Conservation (phyloP, 2,888 invertebrate species). For the Sipunculus nudus region DNA sequence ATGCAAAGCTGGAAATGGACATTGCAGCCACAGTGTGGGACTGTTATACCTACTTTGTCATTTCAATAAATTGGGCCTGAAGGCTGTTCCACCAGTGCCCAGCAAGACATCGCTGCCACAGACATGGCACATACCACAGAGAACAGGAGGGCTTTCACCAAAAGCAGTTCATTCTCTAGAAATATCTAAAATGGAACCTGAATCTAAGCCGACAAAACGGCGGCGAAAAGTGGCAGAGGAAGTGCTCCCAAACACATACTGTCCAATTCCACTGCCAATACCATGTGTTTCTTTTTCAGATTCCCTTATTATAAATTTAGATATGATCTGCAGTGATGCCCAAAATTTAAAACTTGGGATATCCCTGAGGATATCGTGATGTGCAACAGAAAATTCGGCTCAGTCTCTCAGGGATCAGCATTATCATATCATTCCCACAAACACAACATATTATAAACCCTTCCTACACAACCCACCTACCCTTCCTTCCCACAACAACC, state of each 20-base stretch:
- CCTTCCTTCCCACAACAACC: not conserved
- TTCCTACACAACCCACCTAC: not conserved
- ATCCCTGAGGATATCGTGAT: not conserved
- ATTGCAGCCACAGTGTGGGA: no score
- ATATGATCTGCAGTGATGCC: not conserved
- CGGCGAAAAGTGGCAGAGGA: not conserved
- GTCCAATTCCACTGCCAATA: not conserved
- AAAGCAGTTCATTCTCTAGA: not conserved
- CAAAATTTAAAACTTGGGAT: not conserved
- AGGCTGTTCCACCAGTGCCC: not conserved
- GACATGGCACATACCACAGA: constrained; percentile 3
- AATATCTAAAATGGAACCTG: not conserved
- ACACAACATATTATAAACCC: not conserved
- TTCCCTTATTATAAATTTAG: not conserved
- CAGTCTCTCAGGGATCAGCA: not conserved
- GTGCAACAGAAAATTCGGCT: not conserved
- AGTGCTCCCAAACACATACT: not conserved
- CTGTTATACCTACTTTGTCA: no score
- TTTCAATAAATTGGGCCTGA: no score
- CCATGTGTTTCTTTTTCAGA: not conserved
- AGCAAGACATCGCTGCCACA: not conserved
- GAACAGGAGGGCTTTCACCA: not conserved
- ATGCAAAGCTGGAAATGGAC: no score
- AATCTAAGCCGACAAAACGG: not conserved
- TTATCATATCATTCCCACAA: not conserved